Base-by-base conservation (phyloP, 2,797 vertebrate species). In the Gadopsis marmoratus region DNA sequence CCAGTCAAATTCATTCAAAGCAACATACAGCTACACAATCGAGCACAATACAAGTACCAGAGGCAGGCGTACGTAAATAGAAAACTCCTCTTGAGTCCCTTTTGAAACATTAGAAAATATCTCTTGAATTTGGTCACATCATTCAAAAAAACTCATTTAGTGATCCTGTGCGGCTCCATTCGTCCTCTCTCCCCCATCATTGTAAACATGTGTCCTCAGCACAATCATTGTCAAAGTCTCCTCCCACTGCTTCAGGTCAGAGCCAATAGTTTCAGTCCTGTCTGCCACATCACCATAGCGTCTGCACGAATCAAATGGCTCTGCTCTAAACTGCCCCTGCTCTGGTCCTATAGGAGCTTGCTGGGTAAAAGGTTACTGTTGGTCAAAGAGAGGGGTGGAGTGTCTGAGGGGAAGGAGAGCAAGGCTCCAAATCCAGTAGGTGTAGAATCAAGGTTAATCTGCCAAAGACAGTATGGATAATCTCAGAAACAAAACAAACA, bases 351-450 rank as follows among this genome's bases (percentile, higher is more conserved):
- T 91, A 53, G 79, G 47, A 89, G 61, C 71, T 90, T 86, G 92
- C 88, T 94, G 87, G 94, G 95, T 94, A 81, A 95, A 95, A 95
- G 94, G 94, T 95, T 86, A 93, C 61, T 58, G 89, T 60, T 84
- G 65, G 63, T 71, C 50, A 48, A 50, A 74, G 70, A 23, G n/a
- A 68, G 65, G 37, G 76, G 78, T 4, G 56, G 71, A 50, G 59
- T 7, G 79, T 79, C 35, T 74, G 41, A 70, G 29, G 26, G 53
- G 51, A 67, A 74, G 10, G 59, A 45, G 67, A 37, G 55, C 26
- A 66, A 37, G 60, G 60, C 58, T 39, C 29, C 8, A 56, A 71
- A 17, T 4, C 10, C 37, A 39, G 37, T 11, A 64, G 33, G 37
- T 23, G 56, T 43, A 19, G 21, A 41, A 71, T 82, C 29, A 10